Percentiles rank a stretch among this genome's conserved stretches.
phyloP scores from a whole-genome alignment of 2,113 vertebrate genomes.

The Myotis yumanensis region DNA sequence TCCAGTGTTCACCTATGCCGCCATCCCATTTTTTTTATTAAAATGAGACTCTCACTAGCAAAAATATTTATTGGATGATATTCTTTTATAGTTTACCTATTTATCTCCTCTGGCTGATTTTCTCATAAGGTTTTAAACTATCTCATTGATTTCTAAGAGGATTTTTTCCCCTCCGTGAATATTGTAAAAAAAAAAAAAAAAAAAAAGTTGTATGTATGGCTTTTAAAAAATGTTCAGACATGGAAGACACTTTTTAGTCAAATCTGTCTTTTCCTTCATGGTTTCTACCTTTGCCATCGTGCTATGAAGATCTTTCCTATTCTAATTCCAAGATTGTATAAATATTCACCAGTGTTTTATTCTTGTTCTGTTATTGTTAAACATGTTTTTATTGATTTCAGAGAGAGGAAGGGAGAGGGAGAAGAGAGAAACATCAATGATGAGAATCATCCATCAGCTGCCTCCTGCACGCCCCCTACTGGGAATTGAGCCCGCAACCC shows the following conservation, averaged over 20 bases:
- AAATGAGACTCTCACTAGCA: background rate
- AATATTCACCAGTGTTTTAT: background rate
- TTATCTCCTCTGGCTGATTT: background rate
- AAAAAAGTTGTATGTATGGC: background rate
- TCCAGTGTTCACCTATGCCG: too few species aligned
- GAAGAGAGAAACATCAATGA: too few species aligned
- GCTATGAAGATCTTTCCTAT: background rate
- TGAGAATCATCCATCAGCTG: too few species aligned
- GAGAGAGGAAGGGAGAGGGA: too few species aligned
- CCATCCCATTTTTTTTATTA: background rate
- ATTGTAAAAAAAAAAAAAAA: background rate
- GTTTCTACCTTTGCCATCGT: background rate
- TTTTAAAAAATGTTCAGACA: background rate
- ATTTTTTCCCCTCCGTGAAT: background rate
- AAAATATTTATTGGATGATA: background rate
- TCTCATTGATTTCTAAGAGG: constrained; percentile 1
- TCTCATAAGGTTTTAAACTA: background rate
- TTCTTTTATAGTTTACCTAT: background rate
- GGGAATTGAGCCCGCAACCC: too few species aligned
- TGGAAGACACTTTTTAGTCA: background rate
- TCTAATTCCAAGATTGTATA: background rate
- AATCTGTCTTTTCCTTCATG: background rate
- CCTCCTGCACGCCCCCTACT: too few species aligned
- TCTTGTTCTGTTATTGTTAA: background rate
- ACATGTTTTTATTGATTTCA: background rate